Evolutionary conservation across 2,113 vertebrate species (phyloP).

Genomic region (Perognathus longimembris): DNA sequence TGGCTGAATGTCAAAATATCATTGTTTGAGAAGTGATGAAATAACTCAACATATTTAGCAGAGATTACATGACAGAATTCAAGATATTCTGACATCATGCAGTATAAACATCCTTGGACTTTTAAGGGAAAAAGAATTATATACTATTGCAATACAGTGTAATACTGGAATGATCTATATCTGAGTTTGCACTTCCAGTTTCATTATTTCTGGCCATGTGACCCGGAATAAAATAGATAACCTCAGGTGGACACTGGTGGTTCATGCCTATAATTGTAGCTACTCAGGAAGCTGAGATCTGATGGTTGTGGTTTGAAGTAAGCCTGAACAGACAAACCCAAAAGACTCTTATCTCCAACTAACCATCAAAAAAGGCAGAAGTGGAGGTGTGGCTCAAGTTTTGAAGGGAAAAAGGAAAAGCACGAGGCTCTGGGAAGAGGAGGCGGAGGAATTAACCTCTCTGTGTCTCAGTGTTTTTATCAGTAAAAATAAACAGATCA

Average conservation of each 20-base stretch:
- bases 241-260: background rate
- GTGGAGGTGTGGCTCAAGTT: too few species aligned
- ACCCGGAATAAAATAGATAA: background rate
- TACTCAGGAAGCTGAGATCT: too few species aligned
- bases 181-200: background rate
- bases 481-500: background rate
- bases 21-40: background rate
- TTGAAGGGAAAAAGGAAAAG: too few species aligned
- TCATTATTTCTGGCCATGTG: background rate
- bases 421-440: too few species aligned
- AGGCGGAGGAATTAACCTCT: background rate
- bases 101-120: background rate
- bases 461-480: background rate
- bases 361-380: too few species aligned
- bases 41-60: background rate
- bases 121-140: background rate
- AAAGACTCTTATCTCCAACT: too few species aligned
- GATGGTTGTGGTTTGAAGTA: too few species aligned
- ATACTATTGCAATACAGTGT: background rate
- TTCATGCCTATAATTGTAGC: too few species aligned
- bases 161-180: background rate
- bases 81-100: background rate
- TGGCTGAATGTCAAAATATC: background rate
- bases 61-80: background rate
- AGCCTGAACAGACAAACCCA: too few species aligned